Percentiles rank a stretch among this genome's conserved stretches.
Evolutionary conservation across 1,140 invertebrate genomes (phyloP).

Genomic region (Physella acuta): DNA sequence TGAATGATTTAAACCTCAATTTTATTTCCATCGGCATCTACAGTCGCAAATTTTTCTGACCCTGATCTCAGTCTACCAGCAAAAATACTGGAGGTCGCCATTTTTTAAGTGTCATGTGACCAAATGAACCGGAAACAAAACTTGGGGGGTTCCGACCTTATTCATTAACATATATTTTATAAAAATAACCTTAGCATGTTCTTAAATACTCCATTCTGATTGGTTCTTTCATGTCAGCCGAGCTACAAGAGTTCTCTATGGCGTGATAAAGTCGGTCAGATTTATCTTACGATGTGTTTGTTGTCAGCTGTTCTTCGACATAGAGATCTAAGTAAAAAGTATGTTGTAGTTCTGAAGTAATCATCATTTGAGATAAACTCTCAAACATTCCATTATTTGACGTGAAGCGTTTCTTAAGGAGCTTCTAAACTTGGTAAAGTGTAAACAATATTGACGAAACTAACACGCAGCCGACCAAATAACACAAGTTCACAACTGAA

Average conservation of each 20-base stretch:
- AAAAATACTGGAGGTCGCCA: constrained; percentile 55
- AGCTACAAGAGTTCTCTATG: background rate
- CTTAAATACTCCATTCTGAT: background rate
- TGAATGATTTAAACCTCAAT: constrained; percentile 39
- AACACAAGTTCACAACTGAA: too few species aligned
- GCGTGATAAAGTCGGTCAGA: background rate
- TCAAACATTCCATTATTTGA: too few species aligned
- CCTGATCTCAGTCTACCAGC: constrained; percentile 42
- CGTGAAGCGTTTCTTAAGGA: too few species aligned
- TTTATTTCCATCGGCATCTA: constrained; percentile 54
- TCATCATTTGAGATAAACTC: too few species aligned
- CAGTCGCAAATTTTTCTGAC: constrained; percentile 37
- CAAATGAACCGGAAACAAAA: constrained; percentile 23
- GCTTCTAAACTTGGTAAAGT: too few species aligned
- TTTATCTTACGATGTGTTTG: background rate
- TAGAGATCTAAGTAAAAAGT: background rate
- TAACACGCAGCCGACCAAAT: too few species aligned
- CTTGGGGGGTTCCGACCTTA: constrained; percentile 8
- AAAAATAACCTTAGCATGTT: too few species aligned
- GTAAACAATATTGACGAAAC: too few species aligned
- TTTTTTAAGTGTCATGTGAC: constrained; percentile 40
- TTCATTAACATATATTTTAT: background rate
- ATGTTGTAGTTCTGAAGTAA: too few species aligned
- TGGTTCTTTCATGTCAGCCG: constrained; percentile 7
- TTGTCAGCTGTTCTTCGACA: background rate